These are phyloP conservation scores for Pseudopleuronectes americanus DNA, from an alignment of 2,797 vertebrate species.

Conservation along the genomic window DNA sequence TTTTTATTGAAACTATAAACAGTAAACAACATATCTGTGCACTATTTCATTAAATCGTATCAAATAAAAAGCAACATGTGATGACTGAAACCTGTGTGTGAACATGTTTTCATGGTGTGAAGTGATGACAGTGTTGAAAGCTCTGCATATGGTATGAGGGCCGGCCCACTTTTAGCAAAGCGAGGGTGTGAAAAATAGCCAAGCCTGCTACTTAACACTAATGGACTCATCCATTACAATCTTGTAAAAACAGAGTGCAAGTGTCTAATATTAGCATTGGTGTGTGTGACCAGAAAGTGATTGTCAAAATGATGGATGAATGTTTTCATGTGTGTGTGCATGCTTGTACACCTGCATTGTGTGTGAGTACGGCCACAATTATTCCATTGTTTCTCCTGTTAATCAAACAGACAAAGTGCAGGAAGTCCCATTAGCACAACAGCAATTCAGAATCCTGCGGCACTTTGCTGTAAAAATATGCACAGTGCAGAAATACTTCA, in stretches of 20 bases:
- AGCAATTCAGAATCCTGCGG: neutral
- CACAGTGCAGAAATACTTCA: too few species aligned
- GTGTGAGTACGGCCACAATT: constrained; percentile 8
- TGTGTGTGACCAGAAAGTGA: neutral
- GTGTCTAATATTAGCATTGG: constrained; percentile 37
- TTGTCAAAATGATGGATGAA: neutral
- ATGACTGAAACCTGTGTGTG: too few species aligned
- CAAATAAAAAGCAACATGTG: too few species aligned
- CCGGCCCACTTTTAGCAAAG: constrained; percentile 10
- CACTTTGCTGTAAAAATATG: too few species aligned
- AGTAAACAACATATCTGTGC: too few species aligned
- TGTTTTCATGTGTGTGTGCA: neutral
- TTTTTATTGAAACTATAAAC: too few species aligned
- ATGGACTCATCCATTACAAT: constrained; percentile 59
- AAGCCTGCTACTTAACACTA: constrained; percentile 41
- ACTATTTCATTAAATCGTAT: too few species aligned
- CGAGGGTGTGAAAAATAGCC: constrained; percentile 50
- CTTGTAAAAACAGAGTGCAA: constrained; percentile 60
- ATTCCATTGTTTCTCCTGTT: constrained; percentile 26
- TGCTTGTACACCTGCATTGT: constrained; percentile 18
- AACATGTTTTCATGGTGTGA: constrained; percentile 32
- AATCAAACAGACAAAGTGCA: constrained; percentile 11
- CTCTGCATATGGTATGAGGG: constrained; percentile 14
- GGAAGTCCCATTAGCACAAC: neutral
- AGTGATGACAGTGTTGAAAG: constrained; percentile 33